These are phyloP conservation scores for Celastrina argiolus DNA, from an alignment of 2,888 invertebrate species.

Conservation along the genomic window DNA sequence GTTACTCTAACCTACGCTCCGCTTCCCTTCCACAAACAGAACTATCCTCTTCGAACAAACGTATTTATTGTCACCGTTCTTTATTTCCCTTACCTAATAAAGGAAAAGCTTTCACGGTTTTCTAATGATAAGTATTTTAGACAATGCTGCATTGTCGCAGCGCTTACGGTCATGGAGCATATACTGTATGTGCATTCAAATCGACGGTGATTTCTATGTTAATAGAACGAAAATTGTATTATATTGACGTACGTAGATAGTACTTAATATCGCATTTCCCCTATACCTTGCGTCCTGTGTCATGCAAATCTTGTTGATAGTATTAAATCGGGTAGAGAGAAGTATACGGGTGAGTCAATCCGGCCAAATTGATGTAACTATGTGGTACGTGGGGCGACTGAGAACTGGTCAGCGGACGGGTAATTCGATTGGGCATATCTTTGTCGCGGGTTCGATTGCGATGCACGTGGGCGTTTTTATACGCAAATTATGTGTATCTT, in stretches of 20 bases:
- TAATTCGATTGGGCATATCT: slow-evolving; percentile 58
- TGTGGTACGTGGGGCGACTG: slow-evolving; percentile 47
- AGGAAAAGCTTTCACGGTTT: slow-evolving; percentile 23
- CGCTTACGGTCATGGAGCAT: slow-evolving; percentile 30
- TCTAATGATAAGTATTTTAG: slow-evolving; percentile 17
- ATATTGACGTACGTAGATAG: slow-evolving; percentile 33
- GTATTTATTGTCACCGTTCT: slow-evolving; percentile 15
- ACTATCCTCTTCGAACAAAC: slow-evolving; percentile 12
- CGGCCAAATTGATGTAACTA: slow-evolving; percentile 64
- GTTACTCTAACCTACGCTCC: slow-evolving; percentile 21
- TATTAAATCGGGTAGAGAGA: slow-evolving; percentile 69
- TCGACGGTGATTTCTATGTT: slow-evolving; percentile 34
- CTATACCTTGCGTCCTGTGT: slow-evolving; percentile 54
- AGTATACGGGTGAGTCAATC: slow-evolving; percentile 51
- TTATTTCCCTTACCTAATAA: slow-evolving; percentile 24
- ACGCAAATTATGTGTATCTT: background rate
- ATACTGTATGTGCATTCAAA: slow-evolving; percentile 31
- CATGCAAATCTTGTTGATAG: slow-evolving; percentile 75
- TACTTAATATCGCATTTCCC: slow-evolving; percentile 35
- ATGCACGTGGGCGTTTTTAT: slow-evolving; percentile 18
- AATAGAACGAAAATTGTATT: slow-evolving; percentile 37
- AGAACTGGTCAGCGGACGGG: slow-evolving; percentile 46
- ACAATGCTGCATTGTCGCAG: slow-evolving; percentile 29
- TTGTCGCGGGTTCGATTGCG: slow-evolving; percentile 48
- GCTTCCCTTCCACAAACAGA: slow-evolving; percentile 19